A percentile compares a stretch with the other conserved stretches of the same genome.
These are phyloP conservation scores for Lota lota DNA, from an alignment of 2,113 vertebrate genomes.

Conservation along the genomic window DNA sequence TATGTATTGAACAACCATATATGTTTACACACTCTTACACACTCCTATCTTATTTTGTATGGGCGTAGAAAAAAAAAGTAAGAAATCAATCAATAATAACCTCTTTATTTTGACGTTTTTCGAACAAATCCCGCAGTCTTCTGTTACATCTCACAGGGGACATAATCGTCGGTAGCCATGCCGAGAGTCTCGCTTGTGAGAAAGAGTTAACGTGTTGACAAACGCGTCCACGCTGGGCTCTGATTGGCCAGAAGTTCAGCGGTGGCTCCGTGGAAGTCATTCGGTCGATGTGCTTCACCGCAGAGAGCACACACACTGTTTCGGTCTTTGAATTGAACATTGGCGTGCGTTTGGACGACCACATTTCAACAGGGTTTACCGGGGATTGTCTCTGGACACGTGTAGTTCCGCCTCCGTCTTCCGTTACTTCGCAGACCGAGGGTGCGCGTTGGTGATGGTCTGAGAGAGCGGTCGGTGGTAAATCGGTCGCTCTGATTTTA, in stretches of 20 bases:
- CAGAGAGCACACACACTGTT: background rate
- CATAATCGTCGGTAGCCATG: background rate
- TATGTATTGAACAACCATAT: no score
- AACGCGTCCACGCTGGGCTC: slow-evolving; percentile 18
- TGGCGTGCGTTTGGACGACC: no score
- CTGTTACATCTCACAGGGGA: background rate
- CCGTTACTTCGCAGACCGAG: slow-evolving; percentile 9
- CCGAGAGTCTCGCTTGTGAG: background rate
- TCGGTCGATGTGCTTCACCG: background rate
- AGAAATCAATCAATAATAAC: no score
- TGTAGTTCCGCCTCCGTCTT: background rate
- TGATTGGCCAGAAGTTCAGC: slow-evolving; percentile 55
- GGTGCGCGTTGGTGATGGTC: background rate
- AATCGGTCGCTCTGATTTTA: slow-evolving; percentile 47
- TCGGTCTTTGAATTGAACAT: no score
- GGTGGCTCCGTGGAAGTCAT: slow-evolving; percentile 40
- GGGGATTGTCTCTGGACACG: no score
- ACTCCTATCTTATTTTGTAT: no score
- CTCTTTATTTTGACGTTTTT: background rate
- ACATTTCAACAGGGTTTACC: no score
- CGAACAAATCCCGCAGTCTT: background rate
- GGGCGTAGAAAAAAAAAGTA: no score
- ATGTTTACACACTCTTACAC: no score
- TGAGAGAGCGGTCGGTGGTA: slow-evolving; percentile 25
- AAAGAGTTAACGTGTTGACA: slow-evolving; percentile 44